Base-by-base conservation (phyloP, 1,140 invertebrate species). In the Diploscapter pachys region DNA sequence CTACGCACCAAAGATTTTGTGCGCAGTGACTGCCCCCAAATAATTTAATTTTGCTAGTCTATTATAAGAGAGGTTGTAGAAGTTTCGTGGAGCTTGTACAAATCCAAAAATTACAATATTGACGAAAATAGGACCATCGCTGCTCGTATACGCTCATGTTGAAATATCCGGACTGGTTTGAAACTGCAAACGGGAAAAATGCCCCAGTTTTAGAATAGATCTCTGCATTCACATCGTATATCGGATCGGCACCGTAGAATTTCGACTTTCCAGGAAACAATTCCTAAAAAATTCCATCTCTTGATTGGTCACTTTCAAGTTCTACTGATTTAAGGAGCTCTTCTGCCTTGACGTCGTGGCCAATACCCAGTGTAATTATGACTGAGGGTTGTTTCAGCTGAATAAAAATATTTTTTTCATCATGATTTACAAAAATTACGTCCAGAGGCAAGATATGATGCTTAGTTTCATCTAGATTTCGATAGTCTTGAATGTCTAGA, bases 391-490 rank as follows among this genome's bases (percentile, higher is more conserved):
- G 57, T 59, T 11, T 59, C 57, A 59, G 57, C 9, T 31, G 9
- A 59, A 11, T 59, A 65, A 59, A 59, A 59, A 59, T 59, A 59
- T 11, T 59, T 59, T 59, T 59, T 59, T 59, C 31, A 31, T 31
- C 31, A 31, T 31, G 31, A 31, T 31, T 31, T 31, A 31, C 31
- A 31, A 31, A 31, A 65, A 13, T 65, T 31, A 65, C 63, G 51
- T 68, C 50, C 11, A 55, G 5, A 52, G 66, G 66, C 11, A 68
- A 48, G 6, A 68, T 68, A 55, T 68, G 66, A 48, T 68, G 56
- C 51, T 68, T 68, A 55, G 66, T n/a, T 55, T 68, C 66, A 48
- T 68, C 66, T 6, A n/a, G 6, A 53, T 68, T 68, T 31, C 52
- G 66, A 48, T 68, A 68, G 11, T 51, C 66, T 6, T n/a, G 6